Conservation (phyloP, 1,140 invertebrate genomes). For the Drosophila miranda region DNA sequence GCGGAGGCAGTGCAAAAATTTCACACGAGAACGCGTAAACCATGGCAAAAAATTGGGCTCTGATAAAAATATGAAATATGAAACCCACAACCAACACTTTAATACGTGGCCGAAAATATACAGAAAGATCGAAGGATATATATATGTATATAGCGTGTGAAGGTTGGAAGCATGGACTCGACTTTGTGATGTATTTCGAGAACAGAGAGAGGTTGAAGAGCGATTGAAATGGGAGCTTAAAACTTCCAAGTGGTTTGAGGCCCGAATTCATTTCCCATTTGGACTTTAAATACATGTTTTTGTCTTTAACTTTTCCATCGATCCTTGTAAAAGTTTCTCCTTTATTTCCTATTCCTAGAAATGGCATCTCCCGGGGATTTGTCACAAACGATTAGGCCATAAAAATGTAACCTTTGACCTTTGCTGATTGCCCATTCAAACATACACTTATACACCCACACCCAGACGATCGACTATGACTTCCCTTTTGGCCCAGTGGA, state of each 20-base stretch:
- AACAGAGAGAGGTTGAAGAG: no score
- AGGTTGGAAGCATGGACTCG: not conserved
- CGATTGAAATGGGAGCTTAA: no score
- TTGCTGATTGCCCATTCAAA: conserved; percentile 20
- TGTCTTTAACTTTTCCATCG: no score
- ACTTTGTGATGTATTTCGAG: not conserved
- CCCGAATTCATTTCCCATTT: no score
- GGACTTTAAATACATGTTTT: no score
- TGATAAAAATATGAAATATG: conserved; percentile 24
- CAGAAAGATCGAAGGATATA: not conserved
- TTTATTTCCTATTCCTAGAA: conserved; percentile 1
- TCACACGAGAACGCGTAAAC: conserved; percentile 48
- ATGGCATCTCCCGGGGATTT: not conserved
- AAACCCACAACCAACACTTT: conserved; percentile 6
- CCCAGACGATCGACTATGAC: conserved; percentile 12
- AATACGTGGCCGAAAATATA: conserved; percentile 8
- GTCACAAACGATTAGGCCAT: not conserved
- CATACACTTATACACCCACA: conserved; percentile 12
- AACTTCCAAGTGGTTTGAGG: no score
- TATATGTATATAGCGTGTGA: not conserved
- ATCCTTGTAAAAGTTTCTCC: no score
- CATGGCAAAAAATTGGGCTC: conserved; percentile 18
- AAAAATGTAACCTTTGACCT: conserved; percentile 22
- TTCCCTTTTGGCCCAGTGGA: conserved; percentile 29
- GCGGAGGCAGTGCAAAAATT: conserved; percentile 41